phyloP scores from a whole-genome alignment of 2,888 invertebrate species.

The Pegoplata infirma region DNA sequence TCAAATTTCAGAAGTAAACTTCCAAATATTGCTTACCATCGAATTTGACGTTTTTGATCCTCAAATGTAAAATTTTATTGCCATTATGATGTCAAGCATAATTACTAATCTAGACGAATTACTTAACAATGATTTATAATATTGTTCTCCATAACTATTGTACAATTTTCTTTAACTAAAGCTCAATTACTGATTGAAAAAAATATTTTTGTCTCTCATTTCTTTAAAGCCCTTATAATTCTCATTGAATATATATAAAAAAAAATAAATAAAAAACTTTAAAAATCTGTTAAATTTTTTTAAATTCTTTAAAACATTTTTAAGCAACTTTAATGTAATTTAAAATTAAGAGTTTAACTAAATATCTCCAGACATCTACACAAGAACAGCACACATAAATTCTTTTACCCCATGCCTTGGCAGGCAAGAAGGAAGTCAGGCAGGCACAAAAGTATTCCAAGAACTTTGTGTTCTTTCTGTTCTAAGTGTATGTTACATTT shows the following conservation, averaged over 20 bases:
- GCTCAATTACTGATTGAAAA: too few relatives aligned
- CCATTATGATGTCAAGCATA: too few relatives aligned
- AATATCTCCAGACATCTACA: neutral
- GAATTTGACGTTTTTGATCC: too few relatives aligned
- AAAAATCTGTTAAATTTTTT: neutral
- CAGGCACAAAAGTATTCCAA: neutral
- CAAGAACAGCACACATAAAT: neutral
- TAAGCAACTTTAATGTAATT: neutral
- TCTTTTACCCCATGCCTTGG: neutral
- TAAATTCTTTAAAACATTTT: neutral
- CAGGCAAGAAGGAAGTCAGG: neutral
- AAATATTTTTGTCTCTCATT: too few relatives aligned
- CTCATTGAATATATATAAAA: neutral
- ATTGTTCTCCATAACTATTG: too few relatives aligned
- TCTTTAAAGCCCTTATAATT: neutral
- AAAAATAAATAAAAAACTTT: neutral
- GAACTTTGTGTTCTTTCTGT: neutral
- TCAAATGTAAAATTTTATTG: too few relatives aligned
- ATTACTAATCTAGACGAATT: too few relatives aligned
- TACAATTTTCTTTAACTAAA: too few relatives aligned
- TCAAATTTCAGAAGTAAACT: too few relatives aligned
- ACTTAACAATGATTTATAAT: too few relatives aligned
- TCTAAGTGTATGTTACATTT: constrained; percentile 22
- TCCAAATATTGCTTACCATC: too few relatives aligned
- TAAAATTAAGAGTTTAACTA: neutral